phyloP scores from a whole-genome alignment of 1,140 invertebrate species.

The Protaetia brevitarsis region DNA sequence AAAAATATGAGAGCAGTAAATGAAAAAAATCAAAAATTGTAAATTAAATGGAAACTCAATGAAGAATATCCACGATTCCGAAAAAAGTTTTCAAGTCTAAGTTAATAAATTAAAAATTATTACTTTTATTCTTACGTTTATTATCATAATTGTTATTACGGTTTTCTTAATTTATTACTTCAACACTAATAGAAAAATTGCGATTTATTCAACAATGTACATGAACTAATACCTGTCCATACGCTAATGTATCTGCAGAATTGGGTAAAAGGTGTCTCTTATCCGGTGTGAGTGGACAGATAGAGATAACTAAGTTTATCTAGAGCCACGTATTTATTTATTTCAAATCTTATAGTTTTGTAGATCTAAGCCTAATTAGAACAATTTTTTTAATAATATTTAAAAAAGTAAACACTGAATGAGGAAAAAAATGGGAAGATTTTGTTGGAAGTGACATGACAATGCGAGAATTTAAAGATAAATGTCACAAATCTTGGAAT shows the following conservation, averaged over 20 bases:
- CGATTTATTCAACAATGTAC: background rate
- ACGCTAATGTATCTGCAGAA: conserved; percentile 16
- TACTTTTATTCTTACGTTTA: conserved; percentile 20
- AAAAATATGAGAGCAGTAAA: background rate
- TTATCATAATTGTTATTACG: conserved; percentile 27
- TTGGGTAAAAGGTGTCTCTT: conserved; percentile 10
- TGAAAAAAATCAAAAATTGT: background rate
- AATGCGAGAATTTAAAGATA: too few species aligned
- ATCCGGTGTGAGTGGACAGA: too few species aligned
- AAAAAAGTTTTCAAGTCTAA: conserved; percentile 25
- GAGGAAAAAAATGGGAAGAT: too few species aligned
- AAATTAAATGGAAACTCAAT: conserved; percentile 6
- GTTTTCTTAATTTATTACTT: conserved; percentile 24
- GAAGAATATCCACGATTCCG: conserved; percentile 25
- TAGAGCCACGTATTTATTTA: too few species aligned
- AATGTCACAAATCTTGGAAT: too few species aligned
- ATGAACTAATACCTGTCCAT: conserved; percentile 10
- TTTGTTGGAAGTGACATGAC: too few species aligned
- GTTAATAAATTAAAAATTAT: conserved; percentile 26
- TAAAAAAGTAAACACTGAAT: too few species aligned
- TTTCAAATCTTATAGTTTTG: too few species aligned
- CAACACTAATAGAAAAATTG: conserved; percentile 9
- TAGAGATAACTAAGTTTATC: too few species aligned
- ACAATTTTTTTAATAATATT: too few species aligned
- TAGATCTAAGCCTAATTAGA: too few species aligned